A percentile compares a stretch with the other conserved stretches of the same genome.
Conservation (phyloP, 1,140 invertebrate genomes). For the Globodera rostochiensis region DNA sequence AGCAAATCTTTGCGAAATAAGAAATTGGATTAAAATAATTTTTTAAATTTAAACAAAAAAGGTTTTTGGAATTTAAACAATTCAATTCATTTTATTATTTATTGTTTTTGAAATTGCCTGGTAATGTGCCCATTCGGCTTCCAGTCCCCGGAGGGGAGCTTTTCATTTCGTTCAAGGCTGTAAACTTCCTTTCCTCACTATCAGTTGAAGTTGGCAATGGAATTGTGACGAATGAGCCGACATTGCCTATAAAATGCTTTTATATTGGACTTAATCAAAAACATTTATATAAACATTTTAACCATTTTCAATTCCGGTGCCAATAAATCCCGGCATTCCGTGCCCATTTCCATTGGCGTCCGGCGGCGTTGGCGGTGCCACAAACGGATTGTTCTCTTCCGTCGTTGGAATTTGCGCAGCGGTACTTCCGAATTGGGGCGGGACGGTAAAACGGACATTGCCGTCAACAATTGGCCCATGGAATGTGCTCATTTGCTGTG, state of each 20-base stretch:
- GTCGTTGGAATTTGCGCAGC: background rate
- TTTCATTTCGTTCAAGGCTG: background rate
- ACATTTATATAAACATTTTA: too few relatives aligned
- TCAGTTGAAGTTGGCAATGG: background rate
- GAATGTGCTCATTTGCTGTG: background rate
- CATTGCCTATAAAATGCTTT: background rate
- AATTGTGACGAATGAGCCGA: background rate
- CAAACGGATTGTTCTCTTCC: slow-evolving; percentile 18
- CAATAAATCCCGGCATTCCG: too few relatives aligned
- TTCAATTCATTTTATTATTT: background rate
- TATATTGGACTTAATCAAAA: too few relatives aligned
- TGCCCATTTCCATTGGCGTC: too few relatives aligned
- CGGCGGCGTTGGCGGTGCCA: background rate
- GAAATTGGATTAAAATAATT: background rate
- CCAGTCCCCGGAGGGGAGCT: background rate
- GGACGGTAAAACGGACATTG: background rate
- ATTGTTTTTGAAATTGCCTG: background rate
- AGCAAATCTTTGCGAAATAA: slow-evolving; percentile 11
- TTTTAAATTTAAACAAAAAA: slow-evolving; percentile 19
- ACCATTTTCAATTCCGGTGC: too few relatives aligned
- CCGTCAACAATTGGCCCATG: slow-evolving; percentile 19
- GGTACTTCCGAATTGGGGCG: background rate
- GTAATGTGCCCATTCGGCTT: background rate
- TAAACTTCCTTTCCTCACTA: background rate
- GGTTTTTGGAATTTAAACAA: background rate